Evolutionary conservation across 2,888 invertebrate species (phyloP), one percentile per base, ranked within the genome.

Genomic region (Muschampia plurimacula): DNA sequence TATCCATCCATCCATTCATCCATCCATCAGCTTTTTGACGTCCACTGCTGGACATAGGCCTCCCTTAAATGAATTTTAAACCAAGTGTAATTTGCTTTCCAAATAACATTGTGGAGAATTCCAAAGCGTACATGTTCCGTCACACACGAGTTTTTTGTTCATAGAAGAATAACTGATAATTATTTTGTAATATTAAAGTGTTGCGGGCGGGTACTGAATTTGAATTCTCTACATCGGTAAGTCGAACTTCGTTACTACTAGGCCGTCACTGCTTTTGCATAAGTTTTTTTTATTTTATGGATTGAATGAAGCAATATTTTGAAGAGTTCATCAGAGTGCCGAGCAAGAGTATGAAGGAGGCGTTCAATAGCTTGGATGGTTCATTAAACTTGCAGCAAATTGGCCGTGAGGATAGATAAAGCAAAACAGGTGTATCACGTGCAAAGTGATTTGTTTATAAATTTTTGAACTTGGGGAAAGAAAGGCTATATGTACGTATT

Each of bases 1-100:
- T n/a, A n/a, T 76, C 74, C 44, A 68, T 12, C 39, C 73, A 49
- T 75, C 72, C 22, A 36, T 44, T 63, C 63, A n/a, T n/a, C 22
- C 22, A 22, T 22, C 22, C 46, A 49, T 49, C 22, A 22, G 22
- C 22, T 22, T 22, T 22, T 22, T 22, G 22, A 22, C 22, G 22
- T 22, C 22, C 22, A 22, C 22, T 22, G 22, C 22, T 22, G 22
- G 22, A 22, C 22, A 32, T 32, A 32, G 2, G 3, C 3, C 2
- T 32, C 3, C 3, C 1, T 32, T 3, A 1, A 32, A 32, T 32
- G 32, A 3, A 32, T 1, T 2, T 32, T 32, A 32, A 32, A 32
- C 32, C 32, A 1, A 32, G 32, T 32, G 32, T 3, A 1, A 32
- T 32, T 1, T 32, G 32, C 2, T 32, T 32, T 32, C 32, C 32